Evolutionary conservation across 1,140 invertebrate genomes (phyloP), one percentile per base, ranked within the genome.

Genomic region (Drosophila miranda): DNA sequence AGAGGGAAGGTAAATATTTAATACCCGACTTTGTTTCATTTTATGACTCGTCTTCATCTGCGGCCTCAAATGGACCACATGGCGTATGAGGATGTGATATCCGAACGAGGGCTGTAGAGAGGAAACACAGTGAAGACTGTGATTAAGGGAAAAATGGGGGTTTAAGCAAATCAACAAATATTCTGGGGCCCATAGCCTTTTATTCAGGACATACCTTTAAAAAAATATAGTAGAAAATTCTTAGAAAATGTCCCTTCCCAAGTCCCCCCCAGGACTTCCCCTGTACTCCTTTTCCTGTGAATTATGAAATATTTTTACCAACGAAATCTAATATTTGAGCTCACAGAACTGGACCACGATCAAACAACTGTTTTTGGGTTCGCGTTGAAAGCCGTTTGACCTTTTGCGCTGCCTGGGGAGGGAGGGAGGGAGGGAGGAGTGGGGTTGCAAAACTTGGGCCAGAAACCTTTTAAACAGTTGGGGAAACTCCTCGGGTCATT

Each of bases 1-100:
- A 6, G 13, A 30, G 28, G 55, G 45, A 48, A 46, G 67, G 76
- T 80, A 70, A 70, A 80, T 77, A 74, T 79, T 79, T 72, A 83
- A 71, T 70, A 75, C 68, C 68, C 28, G 34, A 19, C 50, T 66
- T 78, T 61, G 53, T 49, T 77, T 49, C 52, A 51, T 44, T 53
- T 59, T 66, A 78, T 68, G 51, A 49, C 56, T 52, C 42, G 21
- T 58, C 21, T 16, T 49, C 34, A 38, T 38, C 34, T 38, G 34
- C 34, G 11, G 11, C 34, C 11, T 13, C 34, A 1, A 38, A 11
- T 23, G 6, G 30, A 21, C 34, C 69, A 71, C 57, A 50, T 50
- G 69, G 52, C 67, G 57, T 49, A 72, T 72, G 45, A 9, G 69
- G n/a, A 16, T 16, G 16, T 16, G 16, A 38, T 38, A 38, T 11